Evolutionary conservation across 2,797 vertebrate genomes (phyloP).

Genomic region (Steatocranus sp.): DNA sequence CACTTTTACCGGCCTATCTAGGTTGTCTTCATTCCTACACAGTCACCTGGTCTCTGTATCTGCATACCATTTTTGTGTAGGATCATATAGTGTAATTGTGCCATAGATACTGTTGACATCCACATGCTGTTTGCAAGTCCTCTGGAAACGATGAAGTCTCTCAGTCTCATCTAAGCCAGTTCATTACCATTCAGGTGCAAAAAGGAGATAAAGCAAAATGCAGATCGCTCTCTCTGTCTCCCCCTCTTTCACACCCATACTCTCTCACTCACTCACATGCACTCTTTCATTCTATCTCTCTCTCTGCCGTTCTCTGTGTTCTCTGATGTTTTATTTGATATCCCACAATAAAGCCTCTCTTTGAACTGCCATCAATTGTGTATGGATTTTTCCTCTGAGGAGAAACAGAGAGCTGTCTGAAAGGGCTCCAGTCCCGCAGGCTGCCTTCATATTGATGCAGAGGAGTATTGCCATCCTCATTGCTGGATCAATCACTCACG

Average conservation of each 20-base stretch:
- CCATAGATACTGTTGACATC: slow-evolving; percentile 67
- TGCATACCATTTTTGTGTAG: slow-evolving; percentile 41
- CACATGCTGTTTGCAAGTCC: slow-evolving; percentile 57
- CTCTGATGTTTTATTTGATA: slow-evolving; percentile 80
- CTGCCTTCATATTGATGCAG: slow-evolving; percentile 78
- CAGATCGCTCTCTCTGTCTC: slow-evolving; percentile 66
- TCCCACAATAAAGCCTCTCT: slow-evolving; percentile 79
- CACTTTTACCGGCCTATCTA: slow-evolving; percentile 55
- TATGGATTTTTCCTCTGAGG: slow-evolving; percentile 80
- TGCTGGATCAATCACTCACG: slow-evolving; percentile 78
- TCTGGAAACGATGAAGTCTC: slow-evolving; percentile 51
- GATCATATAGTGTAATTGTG: slow-evolving; percentile 63
- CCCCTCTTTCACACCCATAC: slow-evolving; percentile 44
- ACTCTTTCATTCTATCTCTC: slow-evolving; percentile 63
- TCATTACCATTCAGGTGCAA: slow-evolving; percentile 76
- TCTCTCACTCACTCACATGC: slow-evolving; percentile 55
- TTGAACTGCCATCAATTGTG: slow-evolving; percentile 80
- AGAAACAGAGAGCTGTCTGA: slow-evolving; percentile 79
- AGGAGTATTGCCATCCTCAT: slow-evolving; percentile 79
- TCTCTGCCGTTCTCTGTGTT: slow-evolving; percentile 61
- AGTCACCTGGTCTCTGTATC: slow-evolving; percentile 50
- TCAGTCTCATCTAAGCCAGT: slow-evolving; percentile 58
- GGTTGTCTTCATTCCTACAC: slow-evolving; percentile 36
- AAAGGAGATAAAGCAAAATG: slow-evolving; percentile 72
- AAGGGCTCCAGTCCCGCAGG: slow-evolving; percentile 76